These are phyloP conservation scores for Drosophila mayaguana DNA, from an alignment of 2,888 invertebrate species.

Conservation along the genomic window DNA sequence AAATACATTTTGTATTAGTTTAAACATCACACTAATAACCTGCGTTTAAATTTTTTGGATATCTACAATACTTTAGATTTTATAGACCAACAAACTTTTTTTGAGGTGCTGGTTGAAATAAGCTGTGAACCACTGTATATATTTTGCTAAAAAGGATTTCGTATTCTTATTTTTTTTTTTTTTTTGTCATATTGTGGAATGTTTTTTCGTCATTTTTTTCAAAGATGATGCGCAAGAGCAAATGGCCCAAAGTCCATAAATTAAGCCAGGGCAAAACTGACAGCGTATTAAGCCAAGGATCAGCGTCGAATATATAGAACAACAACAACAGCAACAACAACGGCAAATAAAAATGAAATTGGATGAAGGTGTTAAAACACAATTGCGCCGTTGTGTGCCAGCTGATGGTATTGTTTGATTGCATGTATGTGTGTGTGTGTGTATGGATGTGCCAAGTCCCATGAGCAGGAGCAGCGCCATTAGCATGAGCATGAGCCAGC, in stretches of 20 bases:
- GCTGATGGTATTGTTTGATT: constrained; percentile 45
- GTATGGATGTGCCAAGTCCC: neutral
- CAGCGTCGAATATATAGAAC: constrained; percentile 60
- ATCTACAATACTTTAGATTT: no score
- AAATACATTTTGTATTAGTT: no score
- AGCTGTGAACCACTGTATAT: no score
- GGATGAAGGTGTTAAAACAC: constrained; percentile 84
- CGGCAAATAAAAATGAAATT: constrained; percentile 70
- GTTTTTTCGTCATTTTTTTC: constrained; percentile 84
- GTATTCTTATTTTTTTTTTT: constrained; percentile 60
- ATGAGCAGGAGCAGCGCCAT: neutral
- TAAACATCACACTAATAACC: no score
- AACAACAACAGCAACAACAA: constrained; percentile 32
- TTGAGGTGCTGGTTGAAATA: no score
- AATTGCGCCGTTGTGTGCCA: constrained; percentile 57
- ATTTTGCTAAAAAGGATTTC: constrained; percentile 67
- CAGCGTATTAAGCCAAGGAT: constrained; percentile 62
- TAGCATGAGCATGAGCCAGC: constrained; percentile 1
- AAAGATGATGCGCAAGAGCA: constrained; percentile 64
- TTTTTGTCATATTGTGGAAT: constrained; percentile 84
- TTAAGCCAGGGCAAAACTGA: constrained; percentile 71
- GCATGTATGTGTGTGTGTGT: neutral
- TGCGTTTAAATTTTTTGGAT: no score
- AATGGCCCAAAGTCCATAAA: constrained; percentile 83
- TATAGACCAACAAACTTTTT: no score